Evolutionary conservation across 2,797 vertebrate species (phyloP).

Genomic region (Sebastes flavidus): DNA sequence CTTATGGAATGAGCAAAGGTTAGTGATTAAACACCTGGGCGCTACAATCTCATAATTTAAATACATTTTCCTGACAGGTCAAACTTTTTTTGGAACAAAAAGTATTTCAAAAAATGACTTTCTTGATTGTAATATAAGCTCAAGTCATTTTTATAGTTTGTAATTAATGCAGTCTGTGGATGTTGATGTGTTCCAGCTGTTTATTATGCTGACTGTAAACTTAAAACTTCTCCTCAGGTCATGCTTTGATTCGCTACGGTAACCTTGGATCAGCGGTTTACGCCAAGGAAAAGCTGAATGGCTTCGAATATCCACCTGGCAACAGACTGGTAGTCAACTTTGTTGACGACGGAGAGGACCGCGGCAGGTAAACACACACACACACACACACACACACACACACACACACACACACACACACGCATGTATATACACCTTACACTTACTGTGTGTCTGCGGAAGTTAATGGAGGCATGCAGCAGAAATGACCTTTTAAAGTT

Average conservation of each 20-base stretch:
- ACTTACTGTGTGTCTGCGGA: not conserved
- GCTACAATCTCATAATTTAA: not conserved
- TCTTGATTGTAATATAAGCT: not conserved
- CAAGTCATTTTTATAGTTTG: not conserved
- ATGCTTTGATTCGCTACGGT: conserved; percentile 92
- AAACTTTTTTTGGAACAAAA: not conserved
- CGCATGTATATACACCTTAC: no score
- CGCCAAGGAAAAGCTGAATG: conserved; percentile 93
- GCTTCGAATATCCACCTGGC: conserved; percentile 95
- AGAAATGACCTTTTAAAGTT: not conserved
- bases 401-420: not conserved
- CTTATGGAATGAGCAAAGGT: conserved; percentile 89
- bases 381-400: not conserved
- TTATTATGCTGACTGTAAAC: not conserved
- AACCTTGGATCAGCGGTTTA: conserved; percentile 94
- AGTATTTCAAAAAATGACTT: not conserved
- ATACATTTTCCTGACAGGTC: not conserved
- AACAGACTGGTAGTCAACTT: conserved; percentile 90
- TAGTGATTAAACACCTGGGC: no score
- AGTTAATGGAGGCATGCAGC: not conserved
- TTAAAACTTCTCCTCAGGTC: conserved; percentile 77
- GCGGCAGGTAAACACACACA: conserved; percentile 81
- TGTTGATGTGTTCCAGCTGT: not conserved
- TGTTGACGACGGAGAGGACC: conserved; percentile 91
- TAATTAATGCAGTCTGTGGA: not conserved